Conservation (phyloP, 2,113 vertebrate genomes). For the Tenrec ecaudatus region DNA sequence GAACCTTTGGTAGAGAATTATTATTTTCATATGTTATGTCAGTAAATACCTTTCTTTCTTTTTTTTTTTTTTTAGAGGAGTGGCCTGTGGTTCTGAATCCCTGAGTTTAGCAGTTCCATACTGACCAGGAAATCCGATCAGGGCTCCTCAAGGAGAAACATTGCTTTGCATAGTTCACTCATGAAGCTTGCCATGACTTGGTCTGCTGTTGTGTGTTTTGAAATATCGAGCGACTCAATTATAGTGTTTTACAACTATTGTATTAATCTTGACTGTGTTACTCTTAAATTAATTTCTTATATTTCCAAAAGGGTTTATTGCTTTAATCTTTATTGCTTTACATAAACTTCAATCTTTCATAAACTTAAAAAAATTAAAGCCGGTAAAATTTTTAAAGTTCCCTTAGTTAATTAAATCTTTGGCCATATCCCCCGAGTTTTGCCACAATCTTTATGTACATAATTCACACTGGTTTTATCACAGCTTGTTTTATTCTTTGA, state of each 20-base stretch:
- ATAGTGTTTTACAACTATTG: background rate
- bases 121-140: no score
- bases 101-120: no score
- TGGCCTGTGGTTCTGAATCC: no score
- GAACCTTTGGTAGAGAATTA: no score
- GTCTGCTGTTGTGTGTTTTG: background rate
- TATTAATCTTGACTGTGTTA: background rate
- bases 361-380: slow-evolving; percentile 11
- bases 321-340: background rate
- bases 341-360: background rate
- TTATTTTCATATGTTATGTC: no score
- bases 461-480: background rate
- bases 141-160: no score
- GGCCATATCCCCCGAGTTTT: background rate
- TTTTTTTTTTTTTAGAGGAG: no score
- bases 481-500: slow-evolving; percentile 31
- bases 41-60: no score
- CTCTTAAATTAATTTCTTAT: background rate
- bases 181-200: background rate
- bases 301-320: background rate
- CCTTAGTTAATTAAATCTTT: background rate
- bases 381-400: background rate
- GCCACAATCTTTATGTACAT: background rate
- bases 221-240: slow-evolving; percentile 16
- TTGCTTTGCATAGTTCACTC: background rate